phyloP scores from a whole-genome alignment of 2,797 vertebrate species.

The Lepilemur ruficaudatus region DNA sequence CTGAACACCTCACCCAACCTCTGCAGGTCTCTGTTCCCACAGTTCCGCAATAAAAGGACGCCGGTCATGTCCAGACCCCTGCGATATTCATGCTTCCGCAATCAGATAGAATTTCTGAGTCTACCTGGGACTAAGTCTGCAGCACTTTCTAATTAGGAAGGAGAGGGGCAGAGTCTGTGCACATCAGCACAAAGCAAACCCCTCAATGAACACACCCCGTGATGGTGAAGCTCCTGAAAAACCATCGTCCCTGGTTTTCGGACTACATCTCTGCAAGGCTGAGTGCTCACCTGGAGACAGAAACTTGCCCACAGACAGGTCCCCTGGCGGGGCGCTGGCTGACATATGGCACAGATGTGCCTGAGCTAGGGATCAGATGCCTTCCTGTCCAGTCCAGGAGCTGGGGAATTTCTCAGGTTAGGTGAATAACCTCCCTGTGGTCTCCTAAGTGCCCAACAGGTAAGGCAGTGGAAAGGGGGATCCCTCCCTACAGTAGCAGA shows the following conservation, averaged over 20 bases:
- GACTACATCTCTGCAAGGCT: not conserved
- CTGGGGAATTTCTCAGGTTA: not conserved
- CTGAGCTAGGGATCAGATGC: rapidly evolving
- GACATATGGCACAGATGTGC: not conserved
- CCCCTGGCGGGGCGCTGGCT: too few species aligned
- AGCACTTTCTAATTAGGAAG: rapidly evolving
- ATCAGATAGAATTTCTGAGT: not conserved
- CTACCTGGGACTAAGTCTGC: not conserved
- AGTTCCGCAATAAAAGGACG: too few species aligned
- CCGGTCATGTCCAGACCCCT: too few species aligned
- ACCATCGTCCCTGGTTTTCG: rapidly evolving
- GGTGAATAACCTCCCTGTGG: rapidly evolving
- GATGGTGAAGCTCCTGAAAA: not conserved
- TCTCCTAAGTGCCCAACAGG: too few species aligned
- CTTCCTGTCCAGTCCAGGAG: not conserved
- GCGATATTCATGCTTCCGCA: rapidly evolving
- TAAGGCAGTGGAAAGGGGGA: not conserved
- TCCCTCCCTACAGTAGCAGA: not conserved
- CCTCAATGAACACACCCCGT: rapidly evolving
- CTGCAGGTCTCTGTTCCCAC: not conserved
- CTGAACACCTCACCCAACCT: not conserved
- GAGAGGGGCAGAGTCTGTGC: too few species aligned
- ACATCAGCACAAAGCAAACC: not conserved
- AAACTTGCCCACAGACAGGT: not conserved
- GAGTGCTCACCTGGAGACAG: rapidly evolving